These are phyloP conservation scores for Columbina picui DNA, from an alignment of 2,113 vertebrate species.

Conservation along the genomic window DNA sequence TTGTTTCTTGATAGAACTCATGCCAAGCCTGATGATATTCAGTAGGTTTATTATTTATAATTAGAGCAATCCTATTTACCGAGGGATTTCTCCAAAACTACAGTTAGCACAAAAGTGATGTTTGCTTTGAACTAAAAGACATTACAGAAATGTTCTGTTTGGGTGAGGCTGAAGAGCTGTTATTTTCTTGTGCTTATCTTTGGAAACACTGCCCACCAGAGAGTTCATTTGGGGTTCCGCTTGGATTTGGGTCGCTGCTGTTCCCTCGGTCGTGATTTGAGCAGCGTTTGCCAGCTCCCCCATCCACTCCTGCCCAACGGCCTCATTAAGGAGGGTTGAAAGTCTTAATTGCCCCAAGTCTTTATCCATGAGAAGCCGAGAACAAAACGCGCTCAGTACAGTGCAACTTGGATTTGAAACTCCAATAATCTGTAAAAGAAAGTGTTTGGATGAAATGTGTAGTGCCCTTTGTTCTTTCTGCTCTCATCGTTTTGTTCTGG, in stretches of 20 bases:
- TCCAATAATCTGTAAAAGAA: neutral
- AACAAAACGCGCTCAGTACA: constrained; percentile 36
- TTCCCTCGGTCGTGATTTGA: neutral
- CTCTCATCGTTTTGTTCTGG: constrained; percentile 13
- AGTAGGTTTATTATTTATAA: neutral
- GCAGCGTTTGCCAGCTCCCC: neutral
- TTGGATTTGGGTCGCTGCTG: constrained; percentile 8
- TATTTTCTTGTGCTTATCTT: neutral
- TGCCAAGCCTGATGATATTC: neutral
- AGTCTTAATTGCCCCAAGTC: constrained; percentile 20
- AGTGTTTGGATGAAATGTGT: neutral
- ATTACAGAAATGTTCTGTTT: neutral
- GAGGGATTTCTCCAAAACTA: neutral
- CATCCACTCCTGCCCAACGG: neutral
- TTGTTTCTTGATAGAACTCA: neutral
- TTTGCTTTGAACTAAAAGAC: neutral
- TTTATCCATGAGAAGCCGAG: constrained; percentile 37
- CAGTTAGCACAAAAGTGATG: neutral
- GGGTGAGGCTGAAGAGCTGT: neutral
- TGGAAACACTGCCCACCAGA: neutral
- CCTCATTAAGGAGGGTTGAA: constrained; percentile 47
- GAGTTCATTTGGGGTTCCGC: neutral
- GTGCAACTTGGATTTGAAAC: neutral
- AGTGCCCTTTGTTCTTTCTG: constrained; percentile 38
- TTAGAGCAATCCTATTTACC: neutral